Conservation (phyloP, 2,888 invertebrate species). For the Rugalucina vietnamica region DNA sequence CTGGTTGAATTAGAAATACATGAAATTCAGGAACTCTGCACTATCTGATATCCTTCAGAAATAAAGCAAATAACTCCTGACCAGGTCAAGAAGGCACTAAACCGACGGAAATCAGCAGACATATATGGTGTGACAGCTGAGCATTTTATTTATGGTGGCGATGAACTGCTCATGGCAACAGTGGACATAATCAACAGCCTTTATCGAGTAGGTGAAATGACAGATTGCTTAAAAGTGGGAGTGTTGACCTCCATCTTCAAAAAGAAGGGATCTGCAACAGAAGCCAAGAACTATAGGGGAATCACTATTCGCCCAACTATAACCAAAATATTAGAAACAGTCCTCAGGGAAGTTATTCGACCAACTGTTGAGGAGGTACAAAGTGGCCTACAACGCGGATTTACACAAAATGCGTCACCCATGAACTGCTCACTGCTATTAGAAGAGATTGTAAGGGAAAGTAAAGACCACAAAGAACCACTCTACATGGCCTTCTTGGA, state of each 20-base stretch:
- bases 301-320: background rate
- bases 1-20: background rate
- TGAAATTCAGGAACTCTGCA: background rate
- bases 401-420: constrained; percentile 12
- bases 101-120: background rate
- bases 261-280: background rate
- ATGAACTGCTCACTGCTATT: constrained; percentile 10
- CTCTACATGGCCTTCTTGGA: constrained; percentile 11
- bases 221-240: background rate
- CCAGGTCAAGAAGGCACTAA: background rate
- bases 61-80: background rate
- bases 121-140: background rate
- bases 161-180: background rate
- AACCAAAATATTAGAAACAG: background rate
- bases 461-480: background rate
- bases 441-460: constrained; percentile 21
- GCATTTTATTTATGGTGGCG: background rate
- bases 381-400: constrained; percentile 21
- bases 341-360: background rate
- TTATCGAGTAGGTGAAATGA: background rate
- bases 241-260: background rate
- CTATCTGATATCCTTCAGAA: background rate
- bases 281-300: constrained; percentile 19
- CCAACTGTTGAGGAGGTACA: background rate
- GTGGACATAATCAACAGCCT: background rate